Evolutionary conservation across 2,113 vertebrate genomes (phyloP).

Genomic region (Mionectes macconnelli): DNA sequence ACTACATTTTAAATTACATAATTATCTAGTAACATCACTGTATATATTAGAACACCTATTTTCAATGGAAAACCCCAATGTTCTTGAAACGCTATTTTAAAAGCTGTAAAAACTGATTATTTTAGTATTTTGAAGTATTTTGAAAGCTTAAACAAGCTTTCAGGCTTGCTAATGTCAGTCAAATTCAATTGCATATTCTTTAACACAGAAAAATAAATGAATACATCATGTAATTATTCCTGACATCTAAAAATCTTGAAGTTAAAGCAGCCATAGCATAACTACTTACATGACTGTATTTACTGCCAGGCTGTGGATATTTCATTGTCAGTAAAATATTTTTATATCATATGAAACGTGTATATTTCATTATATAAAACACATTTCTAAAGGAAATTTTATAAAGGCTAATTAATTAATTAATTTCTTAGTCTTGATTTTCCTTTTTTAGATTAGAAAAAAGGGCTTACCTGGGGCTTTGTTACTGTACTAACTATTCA

Average conservation of each 20-base stretch:
- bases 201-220: background rate
- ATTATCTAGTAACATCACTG: slow-evolving; percentile 37
- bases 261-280: background rate
- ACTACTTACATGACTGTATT: background rate
- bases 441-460: background rate
- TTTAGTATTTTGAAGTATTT: slow-evolving; percentile 25
- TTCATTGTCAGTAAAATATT: background rate
- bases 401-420: background rate
- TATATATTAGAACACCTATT: slow-evolving; percentile 6
- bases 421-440: background rate
- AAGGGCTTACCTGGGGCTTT: background rate
- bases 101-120: background rate
- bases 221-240: background rate
- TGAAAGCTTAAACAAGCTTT: slow-evolving; percentile 30
- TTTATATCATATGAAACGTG: background rate
- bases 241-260: background rate
- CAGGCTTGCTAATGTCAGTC: slow-evolving; percentile 1
- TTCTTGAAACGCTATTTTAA: background rate
- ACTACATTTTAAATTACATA: slow-evolving; percentile 33
- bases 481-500: background rate
- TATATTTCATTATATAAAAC: background rate
- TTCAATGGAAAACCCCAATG: background rate
- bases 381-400: background rate
- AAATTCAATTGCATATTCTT: background rate
- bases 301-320: background rate